These are phyloP conservation scores for Adelosebastes latens DNA, from an alignment of 2,797 vertebrate genomes.

Conservation along the genomic window DNA sequence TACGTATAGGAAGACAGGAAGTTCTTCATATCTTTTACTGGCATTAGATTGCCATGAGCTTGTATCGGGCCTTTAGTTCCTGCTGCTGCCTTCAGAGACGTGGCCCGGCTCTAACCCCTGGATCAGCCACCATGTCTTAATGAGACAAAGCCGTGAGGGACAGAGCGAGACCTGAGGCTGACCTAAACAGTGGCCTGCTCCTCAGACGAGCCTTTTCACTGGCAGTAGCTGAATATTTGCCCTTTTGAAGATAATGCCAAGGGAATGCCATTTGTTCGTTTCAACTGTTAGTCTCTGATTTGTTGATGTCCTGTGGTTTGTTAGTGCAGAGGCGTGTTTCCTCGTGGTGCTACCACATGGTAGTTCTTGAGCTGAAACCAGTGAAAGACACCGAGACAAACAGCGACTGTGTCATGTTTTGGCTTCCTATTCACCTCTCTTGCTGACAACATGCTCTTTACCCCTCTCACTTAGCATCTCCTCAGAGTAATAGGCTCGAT, in stretches of 20 bases:
- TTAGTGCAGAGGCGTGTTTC: background rate
- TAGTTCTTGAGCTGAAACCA: background rate
- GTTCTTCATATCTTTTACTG: background rate
- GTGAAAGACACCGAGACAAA: background rate
- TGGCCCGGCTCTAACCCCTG: background rate
- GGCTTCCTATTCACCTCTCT: conserved; percentile 8
- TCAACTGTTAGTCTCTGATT: background rate
- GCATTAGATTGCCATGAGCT: background rate
- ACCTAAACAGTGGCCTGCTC: conserved; percentile 21
- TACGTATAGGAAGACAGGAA: background rate
- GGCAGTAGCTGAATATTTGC: conserved; percentile 17
- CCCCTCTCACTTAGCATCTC: conserved; percentile 7
- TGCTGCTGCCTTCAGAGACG: background rate
- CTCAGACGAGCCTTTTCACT: conserved; percentile 14
- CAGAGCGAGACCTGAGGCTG: conserved; percentile 15
- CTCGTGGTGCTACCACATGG: background rate
- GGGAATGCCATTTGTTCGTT: conserved; percentile 22
- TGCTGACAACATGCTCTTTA: conserved; percentile 11
- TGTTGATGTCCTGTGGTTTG: conserved; percentile 11
- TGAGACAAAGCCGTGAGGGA: conserved; percentile 22
- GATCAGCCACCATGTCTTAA: conserved; percentile 11
- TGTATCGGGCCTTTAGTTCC: background rate
- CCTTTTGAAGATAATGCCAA: conserved; percentile 55
- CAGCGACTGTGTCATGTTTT: background rate
- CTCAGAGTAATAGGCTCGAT: conserved; percentile 6